Percentiles rank a stretch among this genome's conserved stretches.
phyloP scores from a whole-genome alignment of 2,113 vertebrate species.

The Gymnogyps californianus region DNA sequence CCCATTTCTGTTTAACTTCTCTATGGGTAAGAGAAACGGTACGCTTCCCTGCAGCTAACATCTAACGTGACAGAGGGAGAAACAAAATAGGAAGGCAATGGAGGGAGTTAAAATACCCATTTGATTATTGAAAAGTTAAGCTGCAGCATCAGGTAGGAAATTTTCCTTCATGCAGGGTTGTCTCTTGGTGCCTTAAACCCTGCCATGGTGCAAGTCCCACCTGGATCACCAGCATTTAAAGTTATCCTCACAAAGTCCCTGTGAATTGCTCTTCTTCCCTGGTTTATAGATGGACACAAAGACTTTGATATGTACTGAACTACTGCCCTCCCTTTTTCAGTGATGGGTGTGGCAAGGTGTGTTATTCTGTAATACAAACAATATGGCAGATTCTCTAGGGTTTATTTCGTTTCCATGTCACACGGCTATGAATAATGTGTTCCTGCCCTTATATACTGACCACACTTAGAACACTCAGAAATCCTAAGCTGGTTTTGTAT shows the following conservation, averaged over 20 bases:
- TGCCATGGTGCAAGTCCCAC: neutral
- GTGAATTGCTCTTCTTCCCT: neutral
- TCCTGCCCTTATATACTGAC: neutral
- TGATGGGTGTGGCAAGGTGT: neutral
- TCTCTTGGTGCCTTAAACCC: neutral
- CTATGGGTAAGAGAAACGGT: neutral
- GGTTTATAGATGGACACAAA: neutral
- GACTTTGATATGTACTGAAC: fast-evolving
- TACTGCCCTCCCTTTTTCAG: neutral
- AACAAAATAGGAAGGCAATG: neutral
- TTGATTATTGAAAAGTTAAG: neutral
- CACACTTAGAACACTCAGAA: neutral
- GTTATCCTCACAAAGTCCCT: neutral
- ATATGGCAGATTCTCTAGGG: neutral
- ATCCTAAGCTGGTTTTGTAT: neutral
- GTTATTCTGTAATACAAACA: neutral
- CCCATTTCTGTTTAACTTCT: neutral
- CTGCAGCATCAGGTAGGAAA: neutral
- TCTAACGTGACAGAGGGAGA: fast-evolving
- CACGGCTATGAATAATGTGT: neutral
- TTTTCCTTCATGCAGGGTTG: neutral
- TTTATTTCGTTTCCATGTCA: neutral
- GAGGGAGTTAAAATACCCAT: neutral
- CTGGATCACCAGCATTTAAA: neutral
- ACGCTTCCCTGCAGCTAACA: neutral